A percentile compares a stretch with the other conserved stretches of the same genome.
phyloP scores from a whole-genome alignment of 2,888 invertebrate species.

The Hyposoter didymator region DNA sequence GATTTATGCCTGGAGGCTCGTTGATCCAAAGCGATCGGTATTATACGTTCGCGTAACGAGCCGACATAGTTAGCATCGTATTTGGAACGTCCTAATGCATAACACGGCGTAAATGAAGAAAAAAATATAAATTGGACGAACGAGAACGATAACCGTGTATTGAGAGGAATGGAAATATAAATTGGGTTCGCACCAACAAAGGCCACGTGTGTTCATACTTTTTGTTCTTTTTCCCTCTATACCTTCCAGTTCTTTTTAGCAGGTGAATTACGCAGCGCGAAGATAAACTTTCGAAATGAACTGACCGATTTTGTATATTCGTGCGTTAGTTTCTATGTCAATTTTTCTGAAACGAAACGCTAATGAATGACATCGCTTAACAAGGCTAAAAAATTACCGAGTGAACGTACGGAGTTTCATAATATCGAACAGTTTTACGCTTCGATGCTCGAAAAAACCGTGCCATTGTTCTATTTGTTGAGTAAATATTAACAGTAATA shows the following conservation, averaged over 20 bases:
- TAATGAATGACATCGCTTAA: constrained; percentile 16
- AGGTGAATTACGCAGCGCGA: constrained; percentile 42
- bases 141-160: constrained; percentile 20
- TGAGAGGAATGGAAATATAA: constrained; percentile 19
- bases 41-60: constrained; percentile 67
- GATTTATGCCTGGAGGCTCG: constrained; percentile 56
- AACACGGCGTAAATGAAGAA: constrained; percentile 37
- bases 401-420: background rate
- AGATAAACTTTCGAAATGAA: constrained; percentile 59
- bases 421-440: constrained; percentile 5
- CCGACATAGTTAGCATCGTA: constrained; percentile 68
- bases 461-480: constrained; percentile 26
- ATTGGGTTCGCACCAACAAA: constrained; percentile 16
- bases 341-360: constrained; percentile 26
- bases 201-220: constrained; percentile 22
- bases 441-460: constrained; percentile 16
- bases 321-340: background rate
- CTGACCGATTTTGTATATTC: constrained; percentile 5
- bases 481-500: background rate
- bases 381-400: background rate
- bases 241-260: background rate
- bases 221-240: constrained; percentile 5
- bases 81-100: constrained; percentile 69
- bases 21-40: constrained; percentile 69
- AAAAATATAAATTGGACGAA: constrained; percentile 31